These are phyloP conservation scores for Sinodicranocentrus sp. DNA, from an alignment of 2,888 invertebrate species.

Conservation along the genomic window DNA sequence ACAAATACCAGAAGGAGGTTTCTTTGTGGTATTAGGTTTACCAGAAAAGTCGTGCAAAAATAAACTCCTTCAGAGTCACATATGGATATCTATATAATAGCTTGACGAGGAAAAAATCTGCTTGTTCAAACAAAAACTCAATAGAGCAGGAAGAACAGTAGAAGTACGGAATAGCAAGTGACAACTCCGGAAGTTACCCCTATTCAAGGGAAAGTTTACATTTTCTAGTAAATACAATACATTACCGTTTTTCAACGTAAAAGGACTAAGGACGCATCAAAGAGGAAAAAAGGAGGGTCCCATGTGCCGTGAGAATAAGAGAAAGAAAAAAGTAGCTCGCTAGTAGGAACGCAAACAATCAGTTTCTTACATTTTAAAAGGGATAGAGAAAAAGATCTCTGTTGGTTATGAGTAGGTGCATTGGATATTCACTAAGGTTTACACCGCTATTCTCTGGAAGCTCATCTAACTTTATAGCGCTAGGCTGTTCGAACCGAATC, in stretches of 20 bases:
- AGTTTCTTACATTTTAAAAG: neutral
- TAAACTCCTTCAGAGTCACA: no score
- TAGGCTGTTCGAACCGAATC: no score
- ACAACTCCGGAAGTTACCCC: constrained; percentile 44
- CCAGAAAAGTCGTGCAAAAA: no score
- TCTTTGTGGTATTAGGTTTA: no score
- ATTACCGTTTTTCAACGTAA: constrained; percentile 8
- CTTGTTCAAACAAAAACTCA: no score
- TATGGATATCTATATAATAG: no score
- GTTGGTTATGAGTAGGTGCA: neutral
- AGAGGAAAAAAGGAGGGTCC: constrained; percentile 50
- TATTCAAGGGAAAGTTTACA: constrained; percentile 12
- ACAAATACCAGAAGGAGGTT: neutral
- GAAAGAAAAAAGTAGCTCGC: neutral
- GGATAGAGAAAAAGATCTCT: neutral
- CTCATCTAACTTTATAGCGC: no score
- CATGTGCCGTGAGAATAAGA: constrained; percentile 23
- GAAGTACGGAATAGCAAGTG: constrained; percentile 20
- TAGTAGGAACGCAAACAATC: constrained; percentile 43
- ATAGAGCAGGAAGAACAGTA: no score
- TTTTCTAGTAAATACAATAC: neutral
- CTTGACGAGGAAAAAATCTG: no score
- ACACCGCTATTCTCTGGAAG: no score
- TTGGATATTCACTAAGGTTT: no score
- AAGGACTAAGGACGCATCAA: constrained; percentile 38